Conservation (phyloP, 2,888 invertebrate species). For the Meliscaeva auricollis region DNA sequence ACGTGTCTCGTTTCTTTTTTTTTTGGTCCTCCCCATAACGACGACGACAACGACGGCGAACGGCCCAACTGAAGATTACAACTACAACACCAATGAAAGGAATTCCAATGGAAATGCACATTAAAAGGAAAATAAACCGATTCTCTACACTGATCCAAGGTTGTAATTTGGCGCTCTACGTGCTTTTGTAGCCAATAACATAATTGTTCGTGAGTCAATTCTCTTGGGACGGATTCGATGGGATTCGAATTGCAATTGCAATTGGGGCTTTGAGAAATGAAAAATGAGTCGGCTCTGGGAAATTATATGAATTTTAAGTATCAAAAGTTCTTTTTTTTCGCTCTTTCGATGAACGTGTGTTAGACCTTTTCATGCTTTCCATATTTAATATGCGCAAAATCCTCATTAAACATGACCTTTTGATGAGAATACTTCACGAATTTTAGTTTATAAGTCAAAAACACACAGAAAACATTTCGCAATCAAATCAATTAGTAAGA, state of each 20-base stretch:
- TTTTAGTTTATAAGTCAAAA: conserved; percentile 1
- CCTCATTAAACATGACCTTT: too few relatives aligned
- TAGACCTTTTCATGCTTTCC: too few relatives aligned
- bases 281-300: too few relatives aligned
- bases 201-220: conserved; percentile 64
- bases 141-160: conserved; percentile 62
- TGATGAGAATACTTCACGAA: too few relatives aligned
- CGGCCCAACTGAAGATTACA: conserved; percentile 2
- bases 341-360: too few relatives aligned
- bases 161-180: conserved; percentile 72
- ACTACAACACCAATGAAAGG: conserved; percentile 36
- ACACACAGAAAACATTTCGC: conserved; percentile 36
- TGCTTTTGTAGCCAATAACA: conserved; percentile 67
- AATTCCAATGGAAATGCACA: conserved; percentile 71
- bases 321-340: too few relatives aligned
- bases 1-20: conserved; percentile 53
- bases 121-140: conserved; percentile 42
- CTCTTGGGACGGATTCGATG: conserved; percentile 36
- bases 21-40: conserved; percentile 17
- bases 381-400: too few relatives aligned
- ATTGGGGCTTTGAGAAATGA: conserved; percentile 2
- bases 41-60: neutral
- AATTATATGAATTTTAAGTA: too few relatives aligned
- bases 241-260: conserved; percentile 1
- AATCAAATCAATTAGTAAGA: conserved; percentile 65